Conservation (phyloP, 2,797 vertebrate genomes). For the Pipistrellus pipistrellus region DNA sequence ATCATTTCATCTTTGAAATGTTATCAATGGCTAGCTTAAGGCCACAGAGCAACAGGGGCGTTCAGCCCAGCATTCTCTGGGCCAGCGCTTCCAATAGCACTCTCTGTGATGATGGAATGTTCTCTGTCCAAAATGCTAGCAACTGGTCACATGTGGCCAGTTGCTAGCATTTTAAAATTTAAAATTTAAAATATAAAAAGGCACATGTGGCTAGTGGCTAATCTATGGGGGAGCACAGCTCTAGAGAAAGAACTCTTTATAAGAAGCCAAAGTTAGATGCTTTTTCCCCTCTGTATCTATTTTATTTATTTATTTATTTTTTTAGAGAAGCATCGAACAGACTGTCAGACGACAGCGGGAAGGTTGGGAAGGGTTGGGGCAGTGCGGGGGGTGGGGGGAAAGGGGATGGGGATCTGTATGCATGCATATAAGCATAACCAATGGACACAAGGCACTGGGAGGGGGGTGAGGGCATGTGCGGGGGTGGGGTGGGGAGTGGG, state of each 20-base stretch:
- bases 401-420: no score
- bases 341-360: no score
- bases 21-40: not conserved
- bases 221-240: not conserved
- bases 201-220: not conserved
- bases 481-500: no score
- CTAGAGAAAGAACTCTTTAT: not conserved
- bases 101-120: not conserved
- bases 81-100: not conserved
- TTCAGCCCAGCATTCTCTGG: not conserved
- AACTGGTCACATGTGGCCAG: not conserved
- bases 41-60: not conserved
- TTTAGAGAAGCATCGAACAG: no score
- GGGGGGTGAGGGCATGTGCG: no score
- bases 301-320: no score
- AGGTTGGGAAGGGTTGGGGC: no score
- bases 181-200: slow-evolving; percentile 12
- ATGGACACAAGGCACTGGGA: no score
- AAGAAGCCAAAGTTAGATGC: not conserved
- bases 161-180: no score
- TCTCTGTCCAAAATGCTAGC: not conserved
- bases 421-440: no score
- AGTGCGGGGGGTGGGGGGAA: no score
- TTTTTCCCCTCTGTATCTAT: no score
- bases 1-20: not conserved